These are phyloP conservation scores for Lycocerus yunnanus DNA, from an alignment of 2,888 invertebrate species.

Conservation along the genomic window DNA sequence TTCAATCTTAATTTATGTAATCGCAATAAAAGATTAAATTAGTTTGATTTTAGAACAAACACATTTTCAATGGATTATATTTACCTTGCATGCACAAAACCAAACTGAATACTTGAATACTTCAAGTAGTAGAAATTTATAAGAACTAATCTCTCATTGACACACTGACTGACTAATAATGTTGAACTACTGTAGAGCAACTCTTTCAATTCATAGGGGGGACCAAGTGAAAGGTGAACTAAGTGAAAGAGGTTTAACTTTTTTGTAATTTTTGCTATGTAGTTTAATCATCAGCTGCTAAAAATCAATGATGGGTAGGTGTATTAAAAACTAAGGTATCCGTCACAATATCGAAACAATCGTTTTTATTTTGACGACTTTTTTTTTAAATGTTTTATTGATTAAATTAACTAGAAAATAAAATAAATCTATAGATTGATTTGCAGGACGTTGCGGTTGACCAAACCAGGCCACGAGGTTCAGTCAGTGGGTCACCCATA, in stretches of 20 bases:
- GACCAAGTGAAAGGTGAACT: constrained; percentile 36
- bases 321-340: background rate
- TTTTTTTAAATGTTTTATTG: background rate
- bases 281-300: background rate
- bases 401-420: background rate
- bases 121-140: constrained; percentile 11
- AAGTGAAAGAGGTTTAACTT: constrained; percentile 2
- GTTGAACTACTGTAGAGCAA: constrained; percentile 10
- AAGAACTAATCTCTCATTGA: constrained; percentile 46
- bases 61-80: background rate
- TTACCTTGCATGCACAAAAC: background rate
- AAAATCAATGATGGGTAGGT: background rate
- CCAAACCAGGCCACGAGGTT: constrained; percentile 37
- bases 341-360: background rate
- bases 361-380: background rate
- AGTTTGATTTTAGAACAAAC: background rate
- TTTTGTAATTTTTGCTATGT: background rate
- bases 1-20: background rate
- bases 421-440: background rate
- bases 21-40: background rate
- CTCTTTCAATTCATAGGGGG: constrained; percentile 36
- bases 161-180: constrained; percentile 52
- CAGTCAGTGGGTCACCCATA: constrained; percentile 35
- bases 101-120: background rate
- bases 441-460: constrained; percentile 31